Conservation (phyloP, 2,113 vertebrate genomes). For the Atlantisia rogersi region DNA sequence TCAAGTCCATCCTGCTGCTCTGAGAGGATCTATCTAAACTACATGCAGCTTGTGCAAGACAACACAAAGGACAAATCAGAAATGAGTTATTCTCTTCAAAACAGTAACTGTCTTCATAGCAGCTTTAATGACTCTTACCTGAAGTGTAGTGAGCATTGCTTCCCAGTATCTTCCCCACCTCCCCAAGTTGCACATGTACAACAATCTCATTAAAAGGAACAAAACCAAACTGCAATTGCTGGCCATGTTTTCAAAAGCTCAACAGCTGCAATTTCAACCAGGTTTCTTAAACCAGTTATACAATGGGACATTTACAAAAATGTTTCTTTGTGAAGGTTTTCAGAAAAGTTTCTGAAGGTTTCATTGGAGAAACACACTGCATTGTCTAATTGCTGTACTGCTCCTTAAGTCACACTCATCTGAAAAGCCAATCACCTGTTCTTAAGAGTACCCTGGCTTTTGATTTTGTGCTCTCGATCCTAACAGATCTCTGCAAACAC, state of each 20-base stretch:
- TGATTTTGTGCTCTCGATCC: background rate
- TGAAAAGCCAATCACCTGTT: background rate
- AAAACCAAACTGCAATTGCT: background rate
- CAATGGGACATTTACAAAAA: background rate
- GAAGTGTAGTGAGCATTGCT: background rate
- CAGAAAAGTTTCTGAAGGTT: background rate
- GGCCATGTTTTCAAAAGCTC: background rate
- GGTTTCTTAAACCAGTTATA: background rate
- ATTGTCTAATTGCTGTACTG: background rate
- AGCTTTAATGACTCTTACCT: background rate
- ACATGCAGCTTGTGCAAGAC: background rate
- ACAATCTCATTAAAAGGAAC: background rate
- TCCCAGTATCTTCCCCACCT: background rate
- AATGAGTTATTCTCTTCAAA: background rate
- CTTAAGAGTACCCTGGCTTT: background rate
- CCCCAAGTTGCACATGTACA: accelerated
- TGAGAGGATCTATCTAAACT: background rate
- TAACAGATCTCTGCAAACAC: background rate
- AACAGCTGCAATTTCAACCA: background rate
- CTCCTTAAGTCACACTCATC: background rate
- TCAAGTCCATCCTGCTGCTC: background rate
- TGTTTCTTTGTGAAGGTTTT: background rate
- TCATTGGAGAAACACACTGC: background rate
- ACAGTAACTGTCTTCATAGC: background rate
- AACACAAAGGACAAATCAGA: background rate